Conservation (phyloP, 2,797 vertebrate species). For the Steatocranus sp. region DNA sequence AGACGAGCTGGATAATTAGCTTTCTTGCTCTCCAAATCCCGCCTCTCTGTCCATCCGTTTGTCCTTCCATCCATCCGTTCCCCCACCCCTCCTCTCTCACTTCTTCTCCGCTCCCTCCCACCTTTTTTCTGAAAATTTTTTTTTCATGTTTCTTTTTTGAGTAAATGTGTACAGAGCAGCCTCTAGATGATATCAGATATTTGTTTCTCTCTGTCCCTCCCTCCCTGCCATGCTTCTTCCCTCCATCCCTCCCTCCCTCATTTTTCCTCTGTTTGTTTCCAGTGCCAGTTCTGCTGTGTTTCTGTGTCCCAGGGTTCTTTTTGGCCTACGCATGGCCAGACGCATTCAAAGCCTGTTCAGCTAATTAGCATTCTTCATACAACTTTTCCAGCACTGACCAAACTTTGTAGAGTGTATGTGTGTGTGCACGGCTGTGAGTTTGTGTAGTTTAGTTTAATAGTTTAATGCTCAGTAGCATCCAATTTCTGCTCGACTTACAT, state of each 20-base stretch:
- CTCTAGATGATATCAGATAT: constrained; percentile 75
- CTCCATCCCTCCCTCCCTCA: constrained; percentile 58
- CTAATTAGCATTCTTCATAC: constrained; percentile 75
- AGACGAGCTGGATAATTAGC: constrained; percentile 90
- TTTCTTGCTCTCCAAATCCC: constrained; percentile 73
- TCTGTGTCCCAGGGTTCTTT: constrained; percentile 76
- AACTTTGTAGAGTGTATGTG: constrained; percentile 56
- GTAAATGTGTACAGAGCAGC: constrained; percentile 69
- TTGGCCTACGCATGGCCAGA: constrained; percentile 74
- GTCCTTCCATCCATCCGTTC: constrained; percentile 53
- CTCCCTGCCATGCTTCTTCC: constrained; percentile 53
- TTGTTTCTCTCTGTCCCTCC: constrained; percentile 61
- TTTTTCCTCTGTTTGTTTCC: constrained; percentile 76
- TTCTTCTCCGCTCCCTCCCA: constrained; percentile 37
- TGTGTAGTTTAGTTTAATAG: constrained; percentile 9
- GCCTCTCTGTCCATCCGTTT: constrained; percentile 68
- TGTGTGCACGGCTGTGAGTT: constrained; percentile 17
- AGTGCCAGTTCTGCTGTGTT: constrained; percentile 79
- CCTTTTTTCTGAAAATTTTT: constrained; percentile 30
- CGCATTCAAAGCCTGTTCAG: constrained; percentile 75
- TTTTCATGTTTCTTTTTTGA: constrained; percentile 67
- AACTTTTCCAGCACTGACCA: constrained; percentile 71
- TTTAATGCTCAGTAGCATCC: constrained; percentile 14
- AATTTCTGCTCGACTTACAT: constrained; percentile 11
- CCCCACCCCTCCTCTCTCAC: neutral